Evolutionary conservation across 2,888 invertebrate species (phyloP).

Genomic region (Xestia xanthographa): DNA sequence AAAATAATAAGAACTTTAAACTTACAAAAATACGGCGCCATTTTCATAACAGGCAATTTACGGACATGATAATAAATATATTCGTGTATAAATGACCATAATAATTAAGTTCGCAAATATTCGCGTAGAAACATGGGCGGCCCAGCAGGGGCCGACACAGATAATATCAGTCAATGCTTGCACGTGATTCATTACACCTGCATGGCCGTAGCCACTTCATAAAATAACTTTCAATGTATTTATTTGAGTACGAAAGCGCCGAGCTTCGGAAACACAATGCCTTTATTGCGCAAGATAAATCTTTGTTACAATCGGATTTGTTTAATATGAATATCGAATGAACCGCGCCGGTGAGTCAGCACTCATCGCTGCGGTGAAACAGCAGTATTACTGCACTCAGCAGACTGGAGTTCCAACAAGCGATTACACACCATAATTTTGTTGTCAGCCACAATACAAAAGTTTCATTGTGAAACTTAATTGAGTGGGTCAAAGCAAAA

Average conservation of each 20-base stretch:
- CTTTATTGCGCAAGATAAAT: conserved; percentile 83
- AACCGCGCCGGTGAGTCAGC: conserved; percentile 76
- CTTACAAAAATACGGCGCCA: conserved; percentile 1
- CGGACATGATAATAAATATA: conserved; percentile 42
- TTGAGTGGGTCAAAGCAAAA: conserved; percentile 70
- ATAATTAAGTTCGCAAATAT: conserved; percentile 59
- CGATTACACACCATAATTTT: conserved; percentile 71
- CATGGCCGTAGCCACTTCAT: conserved; percentile 64
- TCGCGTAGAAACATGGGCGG: conserved; percentile 54
- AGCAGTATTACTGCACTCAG: conserved; percentile 70
- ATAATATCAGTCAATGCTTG: conserved; percentile 69
- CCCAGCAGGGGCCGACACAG: conserved; percentile 47
- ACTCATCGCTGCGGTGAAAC: conserved; percentile 62
- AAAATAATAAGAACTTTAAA: neutral
- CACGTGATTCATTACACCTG: conserved; percentile 71
- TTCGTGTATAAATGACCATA: conserved; percentile 45
- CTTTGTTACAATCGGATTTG: conserved; percentile 81
- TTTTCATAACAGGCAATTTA: conserved; percentile 18
- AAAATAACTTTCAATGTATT: conserved; percentile 76
- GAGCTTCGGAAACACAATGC: conserved; percentile 74
- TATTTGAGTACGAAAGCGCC: conserved; percentile 75
- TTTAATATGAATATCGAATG: conserved; percentile 81
- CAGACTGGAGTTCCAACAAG: conserved; percentile 67
- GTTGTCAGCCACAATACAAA: conserved; percentile 69
- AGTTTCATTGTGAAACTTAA: conserved; percentile 71